A percentile compares a stretch with the other conserved stretches of the same genome.
These are phyloP conservation scores for Kryptolebias ocellatus DNA, from an alignment of 2,797 vertebrate species.

Conservation along the genomic window DNA sequence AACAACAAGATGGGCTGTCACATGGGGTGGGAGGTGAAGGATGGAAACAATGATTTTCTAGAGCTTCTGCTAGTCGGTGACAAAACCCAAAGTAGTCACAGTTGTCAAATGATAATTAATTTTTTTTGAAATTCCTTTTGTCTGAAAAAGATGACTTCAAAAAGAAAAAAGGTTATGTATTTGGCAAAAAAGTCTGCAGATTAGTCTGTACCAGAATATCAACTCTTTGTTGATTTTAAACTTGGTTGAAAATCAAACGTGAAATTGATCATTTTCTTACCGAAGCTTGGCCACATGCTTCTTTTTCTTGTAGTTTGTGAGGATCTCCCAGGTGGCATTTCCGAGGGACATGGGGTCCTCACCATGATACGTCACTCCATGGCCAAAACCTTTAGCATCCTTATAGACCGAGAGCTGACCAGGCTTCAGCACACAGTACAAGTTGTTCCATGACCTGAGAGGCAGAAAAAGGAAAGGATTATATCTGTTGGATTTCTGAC, in stretches of 20 bases:
- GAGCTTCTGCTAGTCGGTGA: not conserved
- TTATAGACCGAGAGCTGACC: conserved; percentile 91
- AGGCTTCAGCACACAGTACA: conserved; percentile 92
- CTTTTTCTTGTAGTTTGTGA: conserved; percentile 94
- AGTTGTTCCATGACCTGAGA: conserved; percentile 92
- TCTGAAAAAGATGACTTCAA: not conserved
- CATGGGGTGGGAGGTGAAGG: not conserved
- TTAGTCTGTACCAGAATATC: not conserved
- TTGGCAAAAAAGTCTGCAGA: not conserved
- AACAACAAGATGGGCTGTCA: conserved; percentile 3
- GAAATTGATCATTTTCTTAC: conserved; percentile 71
- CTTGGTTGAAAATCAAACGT: not conserved
- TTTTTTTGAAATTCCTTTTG: not conserved
- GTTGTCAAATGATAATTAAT: not conserved
- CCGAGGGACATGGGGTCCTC: conserved; percentile 88
- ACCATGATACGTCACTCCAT: conserved; percentile 88
- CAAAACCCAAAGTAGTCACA: not conserved
- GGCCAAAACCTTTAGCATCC: conserved; percentile 88
- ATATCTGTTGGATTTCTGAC: conserved; percentile 13
- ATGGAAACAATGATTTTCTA: not conserved
- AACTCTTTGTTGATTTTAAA: not conserved
- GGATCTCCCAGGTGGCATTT: conserved; percentile 87
- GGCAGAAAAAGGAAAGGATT: not conserved
- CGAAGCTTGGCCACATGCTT: conserved; percentile 93
- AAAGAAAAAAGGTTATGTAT: too few species aligned